Conservation (phyloP, 2,113 vertebrate genomes). For the Cnemophilus loriae region DNA sequence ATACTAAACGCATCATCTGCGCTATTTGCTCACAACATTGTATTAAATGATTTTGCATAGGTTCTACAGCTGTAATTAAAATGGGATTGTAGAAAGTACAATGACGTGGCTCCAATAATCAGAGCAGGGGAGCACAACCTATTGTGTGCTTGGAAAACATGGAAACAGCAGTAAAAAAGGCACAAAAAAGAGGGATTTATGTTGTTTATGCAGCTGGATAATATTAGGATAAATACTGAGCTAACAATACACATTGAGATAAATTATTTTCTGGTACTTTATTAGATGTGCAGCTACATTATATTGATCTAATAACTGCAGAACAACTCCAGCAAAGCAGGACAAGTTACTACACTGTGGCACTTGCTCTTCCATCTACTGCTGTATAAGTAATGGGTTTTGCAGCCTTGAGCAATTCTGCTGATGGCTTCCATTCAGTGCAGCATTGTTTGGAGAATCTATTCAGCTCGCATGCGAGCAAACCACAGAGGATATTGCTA, state of each 20-base stretch:
- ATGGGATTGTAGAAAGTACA: neutral
- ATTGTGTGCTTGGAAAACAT: neutral
- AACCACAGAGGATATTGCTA: slow-evolving; percentile 23
- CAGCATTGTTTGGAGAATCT: neutral
- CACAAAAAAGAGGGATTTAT: neutral
- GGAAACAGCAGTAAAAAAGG: neutral
- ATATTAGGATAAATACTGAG: neutral
- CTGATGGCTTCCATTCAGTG: slow-evolving; percentile 24
- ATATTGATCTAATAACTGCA: neutral
- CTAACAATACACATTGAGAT: neutral
- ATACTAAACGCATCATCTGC: slow-evolving; percentile 2
- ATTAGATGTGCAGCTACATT: neutral
- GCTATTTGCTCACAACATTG: slow-evolving; percentile 57
- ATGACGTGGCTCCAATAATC: neutral
- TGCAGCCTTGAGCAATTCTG: slow-evolving; percentile 32
- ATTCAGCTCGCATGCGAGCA: slow-evolving; percentile 7
- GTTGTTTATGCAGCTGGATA: neutral
- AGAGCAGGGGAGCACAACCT: neutral
- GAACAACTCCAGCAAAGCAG: neutral
- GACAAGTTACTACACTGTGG: neutral
- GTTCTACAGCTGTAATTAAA: slow-evolving; percentile 44
- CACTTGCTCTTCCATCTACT: neutral
- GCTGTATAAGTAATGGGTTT: neutral
- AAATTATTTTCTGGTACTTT: neutral
- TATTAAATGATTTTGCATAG: slow-evolving; percentile 42